A percentile compares a stretch with the other conserved stretches of the same genome.
These are phyloP conservation scores for Caenorhabditis auriculariae DNA, from an alignment of 2,888 invertebrate species.

Conservation along the genomic window DNA sequence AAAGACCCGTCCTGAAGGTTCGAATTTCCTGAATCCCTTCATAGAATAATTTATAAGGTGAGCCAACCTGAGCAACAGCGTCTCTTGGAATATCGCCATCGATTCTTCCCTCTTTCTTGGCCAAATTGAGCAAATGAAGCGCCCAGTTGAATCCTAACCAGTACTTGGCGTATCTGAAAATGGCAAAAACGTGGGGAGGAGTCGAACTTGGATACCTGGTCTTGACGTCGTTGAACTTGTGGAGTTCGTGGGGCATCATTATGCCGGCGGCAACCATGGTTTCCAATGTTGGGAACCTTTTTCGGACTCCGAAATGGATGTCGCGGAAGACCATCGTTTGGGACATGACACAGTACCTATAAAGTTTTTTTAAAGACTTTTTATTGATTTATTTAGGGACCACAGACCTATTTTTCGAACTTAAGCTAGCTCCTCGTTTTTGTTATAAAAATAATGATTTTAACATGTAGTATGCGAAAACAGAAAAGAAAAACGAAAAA, in stretches of 20 bases:
- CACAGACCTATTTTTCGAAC: too few relatives aligned
- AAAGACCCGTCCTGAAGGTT: slow-evolving; percentile 31
- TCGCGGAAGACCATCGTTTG: slow-evolving; percentile 47
- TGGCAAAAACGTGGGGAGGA: neutral
- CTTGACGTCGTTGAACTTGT: slow-evolving; percentile 23
- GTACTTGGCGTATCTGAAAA: slow-evolving; percentile 45
- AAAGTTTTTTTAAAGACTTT: slow-evolving; percentile 1
- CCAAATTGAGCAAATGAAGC: slow-evolving; percentile 40
- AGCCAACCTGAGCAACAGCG: slow-evolving; percentile 31
- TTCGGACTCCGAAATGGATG: slow-evolving; percentile 40
- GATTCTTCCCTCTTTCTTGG: slow-evolving; percentile 29
- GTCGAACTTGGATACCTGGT: slow-evolving; percentile 5
- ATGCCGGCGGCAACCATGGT: slow-evolving; percentile 38
- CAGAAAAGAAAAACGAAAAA: too few relatives aligned
- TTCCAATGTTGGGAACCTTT: slow-evolving; percentile 33
- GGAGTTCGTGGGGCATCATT: slow-evolving; percentile 19
- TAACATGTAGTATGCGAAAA: too few relatives aligned
- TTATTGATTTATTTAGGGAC: too few relatives aligned
- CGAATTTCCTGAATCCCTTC: slow-evolving; percentile 27
- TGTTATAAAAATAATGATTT: too few relatives aligned
- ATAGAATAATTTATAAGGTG: too few relatives aligned
- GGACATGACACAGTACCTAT: slow-evolving; percentile 35
- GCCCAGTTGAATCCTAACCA: slow-evolving; percentile 58
- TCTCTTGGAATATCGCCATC: slow-evolving; percentile 27
- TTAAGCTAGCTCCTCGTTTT: too few relatives aligned